Percentiles rank a stretch among this genome's conserved stretches.
Evolutionary conservation across 1,140 invertebrate species (phyloP).

Genomic region (Plutomurus gul): DNA sequence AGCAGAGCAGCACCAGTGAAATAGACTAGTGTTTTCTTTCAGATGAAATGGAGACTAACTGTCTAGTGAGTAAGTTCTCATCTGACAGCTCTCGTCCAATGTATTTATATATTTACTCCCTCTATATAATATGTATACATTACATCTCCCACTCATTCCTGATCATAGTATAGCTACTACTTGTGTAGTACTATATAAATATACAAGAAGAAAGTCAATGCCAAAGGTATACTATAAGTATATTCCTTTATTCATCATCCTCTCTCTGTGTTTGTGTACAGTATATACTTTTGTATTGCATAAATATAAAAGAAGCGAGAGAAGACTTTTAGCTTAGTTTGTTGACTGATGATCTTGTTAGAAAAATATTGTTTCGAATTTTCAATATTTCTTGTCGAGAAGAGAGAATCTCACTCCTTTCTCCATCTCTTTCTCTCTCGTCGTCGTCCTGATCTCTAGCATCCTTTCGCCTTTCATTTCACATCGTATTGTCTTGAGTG

Average conservation of each 20-base stretch:
- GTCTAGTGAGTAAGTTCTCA: too few relatives aligned
- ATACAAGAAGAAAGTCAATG: neutral
- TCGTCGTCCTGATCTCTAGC: neutral
- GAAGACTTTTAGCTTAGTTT: slow-evolving; percentile 17
- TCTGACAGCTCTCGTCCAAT: too few relatives aligned
- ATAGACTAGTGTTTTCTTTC: too few relatives aligned
- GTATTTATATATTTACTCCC: too few relatives aligned
- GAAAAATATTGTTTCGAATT: slow-evolving; percentile 26
- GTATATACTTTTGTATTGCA: too few relatives aligned
- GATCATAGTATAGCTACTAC: neutral
- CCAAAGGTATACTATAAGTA: neutral
- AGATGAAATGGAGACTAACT: too few relatives aligned
- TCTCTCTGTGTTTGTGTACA: too few relatives aligned
- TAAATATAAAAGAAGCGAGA: neutral
- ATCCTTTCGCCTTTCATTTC: neutral
- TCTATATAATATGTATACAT: too few relatives aligned
- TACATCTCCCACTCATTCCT: neutral
- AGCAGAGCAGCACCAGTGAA: neutral
- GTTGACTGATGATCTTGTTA: slow-evolving; percentile 29
- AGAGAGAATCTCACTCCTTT: neutral
- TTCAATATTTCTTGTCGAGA: slow-evolving; percentile 21
- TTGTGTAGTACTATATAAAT: neutral
- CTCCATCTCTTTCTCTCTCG: neutral
- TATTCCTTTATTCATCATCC: too few relatives aligned
- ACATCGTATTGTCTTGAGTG: neutral